Base-by-base conservation (phyloP, 2,113 vertebrate genomes). In the Microcebus lehilahytsara region DNA sequence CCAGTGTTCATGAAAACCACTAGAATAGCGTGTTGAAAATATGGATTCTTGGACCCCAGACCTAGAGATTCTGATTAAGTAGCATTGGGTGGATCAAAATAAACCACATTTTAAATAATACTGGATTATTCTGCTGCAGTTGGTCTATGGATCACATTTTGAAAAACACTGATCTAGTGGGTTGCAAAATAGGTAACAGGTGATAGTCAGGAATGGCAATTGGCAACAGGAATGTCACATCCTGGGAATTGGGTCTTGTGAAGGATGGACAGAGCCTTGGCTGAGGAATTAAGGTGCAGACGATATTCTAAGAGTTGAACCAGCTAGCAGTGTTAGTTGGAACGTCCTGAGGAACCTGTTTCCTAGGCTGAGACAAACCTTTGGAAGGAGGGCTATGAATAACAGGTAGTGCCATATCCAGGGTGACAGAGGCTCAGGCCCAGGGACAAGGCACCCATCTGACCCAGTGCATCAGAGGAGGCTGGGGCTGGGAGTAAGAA, bases 271-370 rank as follows among this genome's bases (percentile, higher is more conserved):
- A 81, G 51, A 72, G 34, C 7, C 46, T 69, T 0, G 3, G 46
- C 79, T 74, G 7, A 95, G 8, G 93, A 96, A 83, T 77, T 91
- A 37, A 92, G 72, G 81, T 8, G 64, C 25, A 72, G 42, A 77
- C 23, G 62, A n/a, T 75, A 92, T 92, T 93, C 4, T 62, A 53
- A 93, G 67, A 89, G 22, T 20, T 72, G 77, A 78, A 60, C 49
- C 89, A 78, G 85, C 83, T 42, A 60, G 40, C 2, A 6, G 14
- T 10, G 37, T 49, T 3, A 64, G 40, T 27, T 72, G 89, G 85
- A 96, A 94, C 85, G 53, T 80, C 81, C 97, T 37, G 1, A 90
- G 69, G 92, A 96, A 85, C 46, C 93, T 51, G 40, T 80, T 42
- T 96, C 27, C 17, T 9, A 71, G 66, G 14, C 78, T 62, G 37